A percentile compares a stretch with the other conserved stretches of the same genome.
Evolutionary conservation across 2,888 invertebrate species (phyloP).

Genomic region (Lasioglossum marginatum): DNA sequence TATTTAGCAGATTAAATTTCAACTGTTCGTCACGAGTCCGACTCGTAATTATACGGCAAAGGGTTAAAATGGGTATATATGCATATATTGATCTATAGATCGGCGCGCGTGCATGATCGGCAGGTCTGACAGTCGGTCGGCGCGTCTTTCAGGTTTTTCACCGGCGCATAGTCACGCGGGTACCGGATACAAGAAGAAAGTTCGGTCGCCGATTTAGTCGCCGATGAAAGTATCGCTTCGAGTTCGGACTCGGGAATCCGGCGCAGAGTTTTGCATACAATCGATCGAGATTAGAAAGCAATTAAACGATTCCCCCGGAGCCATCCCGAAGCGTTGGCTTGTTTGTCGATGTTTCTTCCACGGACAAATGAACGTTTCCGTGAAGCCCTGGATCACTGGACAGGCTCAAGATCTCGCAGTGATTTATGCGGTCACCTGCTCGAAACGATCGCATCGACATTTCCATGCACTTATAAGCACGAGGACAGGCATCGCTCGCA

Average conservation of each 20-base stretch:
- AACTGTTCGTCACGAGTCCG: too few relatives aligned
- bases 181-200: conserved; percentile 58
- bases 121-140: too few relatives aligned
- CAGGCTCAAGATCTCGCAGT: neutral
- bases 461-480: conserved; percentile 36
- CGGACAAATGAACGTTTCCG: neutral
- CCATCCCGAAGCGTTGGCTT: neutral
- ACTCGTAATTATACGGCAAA: too few relatives aligned
- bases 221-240: conserved; percentile 59
- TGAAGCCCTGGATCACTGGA: neutral
- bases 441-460: conserved; percentile 21
- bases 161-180: conserved; percentile 29
- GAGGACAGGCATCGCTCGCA: neutral
- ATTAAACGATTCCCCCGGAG: conserved; percentile 12
- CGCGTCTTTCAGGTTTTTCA: neutral
- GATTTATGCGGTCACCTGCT: conserved; percentile 1
- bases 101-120: neutral
- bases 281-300: conserved; percentile 32
- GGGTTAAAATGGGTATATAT: too few relatives aligned
- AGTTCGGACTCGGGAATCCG: conserved; percentile 71
- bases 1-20: too few relatives aligned
- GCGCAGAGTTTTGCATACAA: conserved; percentile 61
- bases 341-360: neutral
- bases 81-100: neutral
- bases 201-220: conserved; percentile 47